Base-by-base conservation (phyloP, 2,113 vertebrate species). In the Macrotus californicus region DNA sequence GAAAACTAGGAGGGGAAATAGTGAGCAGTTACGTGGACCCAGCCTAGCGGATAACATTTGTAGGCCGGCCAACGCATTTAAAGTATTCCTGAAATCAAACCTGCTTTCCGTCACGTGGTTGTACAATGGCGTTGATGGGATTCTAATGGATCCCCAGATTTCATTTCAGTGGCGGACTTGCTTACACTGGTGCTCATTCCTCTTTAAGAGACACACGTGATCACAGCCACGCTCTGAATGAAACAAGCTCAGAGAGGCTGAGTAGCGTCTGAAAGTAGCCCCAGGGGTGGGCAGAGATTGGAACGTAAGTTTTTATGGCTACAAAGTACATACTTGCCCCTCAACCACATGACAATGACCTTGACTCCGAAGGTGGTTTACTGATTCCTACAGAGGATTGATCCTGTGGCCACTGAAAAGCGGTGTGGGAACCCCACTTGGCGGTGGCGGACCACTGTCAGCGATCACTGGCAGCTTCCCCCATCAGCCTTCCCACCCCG, bases 401-500 rank as follows among this genome's bases (percentile, higher is more conserved):
- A 24, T 24, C 22, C 56, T 59, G 3, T 1, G 8, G 56, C 56
- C 22, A 0, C 5, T 10, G 8, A 0, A 59, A 15, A 15, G 56
- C 6, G 19, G 52, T 54, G 52, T 6, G 6, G 52, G 75, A 96
- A 83, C n/a, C 64, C 36, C 52, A 61, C 48, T 69, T 64, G 70
- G 19, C 46, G 93, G 94, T 88, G 96, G 91, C 39, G 75, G 59
- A 34, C 90, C 7, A 0, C 0, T 8, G 70, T 48, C 77, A 85
- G 76, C 61, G 96, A 91, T 89, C 94, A 96, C 56, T 61, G n/a
- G 82, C 48, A 59, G 61, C 14, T 89, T 39, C 72, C 94, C 94
- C 89, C 76, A 84, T 36, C 89, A 81, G 73, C 39, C 88, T 93
- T 39, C 56, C 29, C 92, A 56, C 50, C 43, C 2, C 0, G 14